Conservation (phyloP, 1,140 invertebrate genomes). For the Vollenhovia emeryi region DNA sequence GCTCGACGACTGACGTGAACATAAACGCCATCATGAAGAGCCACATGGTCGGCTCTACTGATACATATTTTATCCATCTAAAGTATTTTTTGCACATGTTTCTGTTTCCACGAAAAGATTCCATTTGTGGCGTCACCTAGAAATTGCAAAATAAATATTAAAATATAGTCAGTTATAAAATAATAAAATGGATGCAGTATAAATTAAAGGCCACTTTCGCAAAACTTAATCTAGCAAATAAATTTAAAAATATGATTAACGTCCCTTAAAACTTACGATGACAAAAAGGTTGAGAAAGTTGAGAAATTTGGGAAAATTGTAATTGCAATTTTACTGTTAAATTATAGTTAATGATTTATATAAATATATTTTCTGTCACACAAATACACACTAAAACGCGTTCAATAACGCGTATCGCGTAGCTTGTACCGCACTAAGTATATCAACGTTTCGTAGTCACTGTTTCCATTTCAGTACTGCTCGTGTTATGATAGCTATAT, state of each 20-base stretch:
- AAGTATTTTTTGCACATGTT: conserved; percentile 45
- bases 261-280: background rate
- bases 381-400: background rate
- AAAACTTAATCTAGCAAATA: background rate
- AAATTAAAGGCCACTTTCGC: background rate
- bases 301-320: background rate
- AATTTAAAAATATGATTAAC: no score
- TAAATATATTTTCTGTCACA: background rate
- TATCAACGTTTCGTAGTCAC: background rate
- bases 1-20: conserved; percentile 91
- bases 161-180: background rate
- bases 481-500: background rate
- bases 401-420: background rate
- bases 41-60: conserved; percentile 92
- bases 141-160: background rate
- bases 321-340: background rate
- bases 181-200: no score
- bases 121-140: background rate
- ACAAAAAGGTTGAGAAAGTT: background rate
- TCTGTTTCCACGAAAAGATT: background rate
- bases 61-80: conserved; percentile 81
- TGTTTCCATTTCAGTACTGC: background rate
- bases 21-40: conserved; percentile 93
- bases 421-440: background rate
- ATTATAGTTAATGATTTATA: background rate